These are phyloP conservation scores for Cygnus olor DNA, from an alignment of 2,797 vertebrate species.

Conservation along the genomic window DNA sequence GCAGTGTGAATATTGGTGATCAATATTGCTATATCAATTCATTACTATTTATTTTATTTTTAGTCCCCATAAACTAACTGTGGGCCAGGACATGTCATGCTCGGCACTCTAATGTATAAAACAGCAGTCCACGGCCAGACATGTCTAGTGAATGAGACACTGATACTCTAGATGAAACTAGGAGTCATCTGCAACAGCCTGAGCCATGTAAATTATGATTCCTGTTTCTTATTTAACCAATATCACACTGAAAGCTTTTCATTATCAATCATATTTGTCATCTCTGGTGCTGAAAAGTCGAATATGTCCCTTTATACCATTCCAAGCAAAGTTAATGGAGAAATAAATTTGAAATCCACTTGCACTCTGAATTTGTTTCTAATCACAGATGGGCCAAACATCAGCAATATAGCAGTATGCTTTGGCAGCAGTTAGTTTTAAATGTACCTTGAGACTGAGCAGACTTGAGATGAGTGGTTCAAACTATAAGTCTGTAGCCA, in stretches of 20 bases:
- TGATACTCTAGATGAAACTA: neutral
- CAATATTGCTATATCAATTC: neutral
- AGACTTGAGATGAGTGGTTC: neutral
- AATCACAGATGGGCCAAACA: neutral
- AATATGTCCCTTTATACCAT: neutral
- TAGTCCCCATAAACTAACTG: neutral
- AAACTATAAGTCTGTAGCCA: neutral
- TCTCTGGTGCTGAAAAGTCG: neutral
- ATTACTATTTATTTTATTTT: neutral
- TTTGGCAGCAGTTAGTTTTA: neutral
- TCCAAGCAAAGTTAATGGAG: neutral
- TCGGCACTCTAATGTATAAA: neutral
- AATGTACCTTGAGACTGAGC: neutral
- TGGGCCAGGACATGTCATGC: neutral
- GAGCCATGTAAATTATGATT: neutral
- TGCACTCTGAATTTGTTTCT: neutral
- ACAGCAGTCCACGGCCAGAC: neutral
- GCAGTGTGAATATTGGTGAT: neutral
- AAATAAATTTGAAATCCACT: neutral
- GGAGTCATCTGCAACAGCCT: neutral
- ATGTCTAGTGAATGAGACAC: neutral
- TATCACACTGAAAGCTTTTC: neutral
- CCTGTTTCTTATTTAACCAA: neutral
- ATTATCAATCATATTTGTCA: neutral
- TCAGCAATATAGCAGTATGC: accelerated